Conservation (phyloP, 2,113 vertebrate genomes). For the Zosterops pallidus region DNA sequence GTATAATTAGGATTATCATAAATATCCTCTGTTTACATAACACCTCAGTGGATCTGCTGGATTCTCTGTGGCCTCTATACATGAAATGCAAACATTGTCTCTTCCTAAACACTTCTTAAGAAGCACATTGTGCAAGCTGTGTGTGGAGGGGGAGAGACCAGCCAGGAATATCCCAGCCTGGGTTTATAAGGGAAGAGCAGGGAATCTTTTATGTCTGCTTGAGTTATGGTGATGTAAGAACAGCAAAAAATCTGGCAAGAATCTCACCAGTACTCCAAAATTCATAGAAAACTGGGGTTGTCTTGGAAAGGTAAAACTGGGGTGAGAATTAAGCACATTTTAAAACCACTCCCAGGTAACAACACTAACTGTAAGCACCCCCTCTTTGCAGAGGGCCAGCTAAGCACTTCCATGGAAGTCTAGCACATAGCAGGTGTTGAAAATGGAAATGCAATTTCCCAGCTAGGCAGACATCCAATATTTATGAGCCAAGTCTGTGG, state of each 20-base stretch:
- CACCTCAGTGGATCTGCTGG: background rate
- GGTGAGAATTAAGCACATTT: background rate
- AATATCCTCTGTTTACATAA: background rate
- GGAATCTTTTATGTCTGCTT: background rate
- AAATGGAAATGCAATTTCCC: conserved; percentile 74
- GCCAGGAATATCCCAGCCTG: background rate
- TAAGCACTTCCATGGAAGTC: conserved; percentile 35
- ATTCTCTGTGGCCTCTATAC: background rate
- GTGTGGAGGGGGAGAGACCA: background rate
- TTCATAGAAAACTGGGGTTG: background rate
- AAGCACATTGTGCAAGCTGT: background rate
- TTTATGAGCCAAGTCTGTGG: conserved; percentile 61
- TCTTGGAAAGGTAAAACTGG: background rate
- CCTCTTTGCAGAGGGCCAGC: background rate
- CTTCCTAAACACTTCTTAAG: background rate
- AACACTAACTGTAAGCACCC: background rate
- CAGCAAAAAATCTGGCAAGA: background rate
- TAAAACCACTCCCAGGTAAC: background rate
- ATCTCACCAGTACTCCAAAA: background rate
- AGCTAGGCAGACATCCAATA: conserved; percentile 68
- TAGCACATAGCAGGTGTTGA: conserved; percentile 72
- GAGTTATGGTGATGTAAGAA: background rate
- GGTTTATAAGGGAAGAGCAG: background rate
- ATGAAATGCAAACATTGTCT: background rate
- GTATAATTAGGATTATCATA: background rate